phyloP scores from a whole-genome alignment of 2,797 vertebrate species.

The Lindbergichthys nudifrons region DNA sequence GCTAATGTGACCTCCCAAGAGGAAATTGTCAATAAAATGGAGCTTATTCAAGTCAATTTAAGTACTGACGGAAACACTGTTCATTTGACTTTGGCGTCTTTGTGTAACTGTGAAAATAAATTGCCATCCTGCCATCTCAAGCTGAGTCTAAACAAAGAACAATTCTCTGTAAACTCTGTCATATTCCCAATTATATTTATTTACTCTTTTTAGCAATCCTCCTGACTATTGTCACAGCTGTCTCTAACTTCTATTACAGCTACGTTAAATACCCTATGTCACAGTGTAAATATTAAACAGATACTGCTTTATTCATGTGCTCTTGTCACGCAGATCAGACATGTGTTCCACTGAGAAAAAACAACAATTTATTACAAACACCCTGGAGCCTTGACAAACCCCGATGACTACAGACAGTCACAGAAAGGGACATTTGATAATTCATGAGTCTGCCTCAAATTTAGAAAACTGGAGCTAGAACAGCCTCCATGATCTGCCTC shows the following conservation, averaged over 20 bases:
- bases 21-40: constrained; percentile 26
- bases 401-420: constrained; percentile 46
- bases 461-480: constrained; percentile 59
- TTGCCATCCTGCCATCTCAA: neutral
- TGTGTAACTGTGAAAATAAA: constrained; percentile 2
- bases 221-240: neutral
- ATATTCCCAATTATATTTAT: constrained; percentile 8
- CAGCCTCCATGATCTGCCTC: constrained; percentile 65
- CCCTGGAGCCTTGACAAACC: constrained; percentile 44
- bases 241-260: constrained; percentile 24
- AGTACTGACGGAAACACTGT: neutral
- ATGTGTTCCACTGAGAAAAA: constrained; percentile 59
- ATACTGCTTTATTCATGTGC: constrained; percentile 68
- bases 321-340: constrained; percentile 60
- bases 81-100: constrained; percentile 10
- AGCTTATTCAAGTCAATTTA: constrained; percentile 4
- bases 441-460: constrained; percentile 70
- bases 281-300: constrained; percentile 66
- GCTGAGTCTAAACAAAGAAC: neutral
- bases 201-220: constrained; percentile 7
- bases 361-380: constrained; percentile 45
- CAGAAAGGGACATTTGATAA: constrained; percentile 62
- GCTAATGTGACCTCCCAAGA: constrained; percentile 10
- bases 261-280: constrained; percentile 39
- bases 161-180: constrained; percentile 11